Percentiles rank a stretch among this genome's conserved stretches.
These are phyloP conservation scores for Drosophila busckii DNA, from an alignment of 1,140 invertebrate species.

Conservation along the genomic window DNA sequence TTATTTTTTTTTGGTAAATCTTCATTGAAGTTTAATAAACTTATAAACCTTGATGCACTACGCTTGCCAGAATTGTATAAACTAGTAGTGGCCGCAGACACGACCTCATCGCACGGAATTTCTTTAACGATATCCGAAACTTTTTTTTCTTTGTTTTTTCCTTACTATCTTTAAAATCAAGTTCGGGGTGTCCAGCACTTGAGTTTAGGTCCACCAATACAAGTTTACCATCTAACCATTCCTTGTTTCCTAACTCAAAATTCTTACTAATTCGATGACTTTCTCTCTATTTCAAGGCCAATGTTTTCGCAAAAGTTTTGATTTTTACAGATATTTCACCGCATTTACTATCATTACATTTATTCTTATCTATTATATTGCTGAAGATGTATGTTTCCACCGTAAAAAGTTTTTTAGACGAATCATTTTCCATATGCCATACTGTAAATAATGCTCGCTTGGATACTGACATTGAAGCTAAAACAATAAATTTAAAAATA, in stretches of 20 bases:
- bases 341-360: neutral
- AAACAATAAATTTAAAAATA: constrained; percentile 16
- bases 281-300: neutral
- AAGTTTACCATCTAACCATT: constrained; percentile 9
- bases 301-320: neutral
- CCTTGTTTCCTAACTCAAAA: constrained; percentile 9
- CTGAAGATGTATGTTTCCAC: constrained; percentile 11
- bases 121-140: neutral
- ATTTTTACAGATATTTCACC: neutral
- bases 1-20: too few relatives aligned
- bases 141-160: too few relatives aligned
- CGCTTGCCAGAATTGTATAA: constrained; percentile 2
- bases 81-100: neutral
- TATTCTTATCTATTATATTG: constrained; percentile 2
- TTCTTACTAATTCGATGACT: neutral
- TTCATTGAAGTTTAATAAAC: too few relatives aligned
- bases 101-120: neutral
- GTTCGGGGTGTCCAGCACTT: too few relatives aligned
- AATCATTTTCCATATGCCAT: constrained; percentile 13
- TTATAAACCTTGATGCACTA: too few relatives aligned
- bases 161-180: too few relatives aligned
- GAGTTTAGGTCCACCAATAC: neutral
- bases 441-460: constrained; percentile 1
- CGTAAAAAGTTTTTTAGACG: constrained; percentile 5
- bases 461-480: constrained; percentile 10